Evolutionary conservation across 2,113 vertebrate genomes (phyloP), one percentile per base, ranked within the genome.

Genomic region (Budorcas taxicolor): DNA sequence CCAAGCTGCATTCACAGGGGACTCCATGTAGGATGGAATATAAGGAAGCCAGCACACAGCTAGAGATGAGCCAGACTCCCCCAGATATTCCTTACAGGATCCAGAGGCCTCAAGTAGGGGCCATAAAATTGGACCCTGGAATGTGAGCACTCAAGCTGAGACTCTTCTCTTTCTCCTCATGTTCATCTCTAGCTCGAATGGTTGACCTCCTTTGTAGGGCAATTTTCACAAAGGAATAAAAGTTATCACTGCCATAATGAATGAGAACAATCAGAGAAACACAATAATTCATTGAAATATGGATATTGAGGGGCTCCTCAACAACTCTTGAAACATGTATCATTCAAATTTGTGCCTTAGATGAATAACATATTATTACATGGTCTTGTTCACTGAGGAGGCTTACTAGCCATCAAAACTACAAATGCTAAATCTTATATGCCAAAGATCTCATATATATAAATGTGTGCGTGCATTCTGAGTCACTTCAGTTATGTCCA

Each of bases 141-240:
- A 58, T 21, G 9, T 29, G 36, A 91, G n/a, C 58, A 53, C 3
- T 21, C 21, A 90, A 71, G n/a, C 7, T 27, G 71, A 85, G 53
- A n/a, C 58, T 85, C 57, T 62, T 60, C 58, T 53, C 62, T 58
- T 84, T 78, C 12, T 45, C 27, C 27, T 15, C 45, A n/a, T 36
- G 27, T 27, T 58, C 25, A 43, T 43, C 60, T 84, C 80, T 52
- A 92, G 43, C 8, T 78, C 10, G 43, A 53, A 43, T 1, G 7
- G 17, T 12, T n/a, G 15, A 15, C 29, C n/a, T 60, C 11, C 12
- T 76, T 27, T 95, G 47, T 14, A 92, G 36, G 33, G 17, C 1
- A 78, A 78, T 62, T 62, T 90, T 88, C 58, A 88, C 7, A 78
- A 55, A 90, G 80, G 90, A 95, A 96, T 87, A n/a, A 94, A 92